Evolutionary conservation across 2,888 invertebrate species (phyloP).

Genomic region (Nomada flava): DNA sequence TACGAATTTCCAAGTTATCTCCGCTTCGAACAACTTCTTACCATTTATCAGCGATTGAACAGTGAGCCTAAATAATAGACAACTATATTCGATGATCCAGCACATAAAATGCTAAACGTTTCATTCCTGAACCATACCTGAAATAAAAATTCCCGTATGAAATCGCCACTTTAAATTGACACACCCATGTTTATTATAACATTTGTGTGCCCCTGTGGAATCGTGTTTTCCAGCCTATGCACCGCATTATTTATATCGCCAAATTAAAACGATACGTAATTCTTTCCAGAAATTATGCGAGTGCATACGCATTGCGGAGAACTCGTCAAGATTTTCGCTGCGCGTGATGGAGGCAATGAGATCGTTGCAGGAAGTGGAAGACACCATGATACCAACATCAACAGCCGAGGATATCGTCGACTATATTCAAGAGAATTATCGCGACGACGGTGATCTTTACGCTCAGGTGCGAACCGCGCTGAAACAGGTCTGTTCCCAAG

Average conservation of each 20-base stretch:
- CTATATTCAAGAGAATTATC: constrained; percentile 67
- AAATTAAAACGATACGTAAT: background rate
- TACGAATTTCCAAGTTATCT: no score
- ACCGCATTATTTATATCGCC: background rate
- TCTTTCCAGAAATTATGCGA: constrained; percentile 24
- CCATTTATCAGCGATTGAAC: no score
- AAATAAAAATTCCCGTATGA: no score
- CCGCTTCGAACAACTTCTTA: no score
- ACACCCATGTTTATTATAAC: no score
- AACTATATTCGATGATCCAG: no score
- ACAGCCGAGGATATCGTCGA: constrained; percentile 69
- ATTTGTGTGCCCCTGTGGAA: no score
- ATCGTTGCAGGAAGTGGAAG: constrained; percentile 54
- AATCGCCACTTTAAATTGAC: no score
- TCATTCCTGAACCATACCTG: no score
- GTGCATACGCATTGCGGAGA: constrained; percentile 56
- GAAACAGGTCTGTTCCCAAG: constrained; percentile 70
- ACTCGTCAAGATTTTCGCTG: constrained; percentile 71
- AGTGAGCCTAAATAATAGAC: no score
- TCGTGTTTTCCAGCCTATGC: no score
- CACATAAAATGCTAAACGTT: no score
- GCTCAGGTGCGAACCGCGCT: constrained; percentile 75
- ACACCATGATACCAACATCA: constrained; percentile 46
- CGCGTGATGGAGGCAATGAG: constrained; percentile 76
- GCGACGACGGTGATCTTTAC: constrained; percentile 72